Evolutionary conservation across 1,140 invertebrate species (phyloP), one percentile per base, ranked within the genome.

Genomic region (Varroa destructor): DNA sequence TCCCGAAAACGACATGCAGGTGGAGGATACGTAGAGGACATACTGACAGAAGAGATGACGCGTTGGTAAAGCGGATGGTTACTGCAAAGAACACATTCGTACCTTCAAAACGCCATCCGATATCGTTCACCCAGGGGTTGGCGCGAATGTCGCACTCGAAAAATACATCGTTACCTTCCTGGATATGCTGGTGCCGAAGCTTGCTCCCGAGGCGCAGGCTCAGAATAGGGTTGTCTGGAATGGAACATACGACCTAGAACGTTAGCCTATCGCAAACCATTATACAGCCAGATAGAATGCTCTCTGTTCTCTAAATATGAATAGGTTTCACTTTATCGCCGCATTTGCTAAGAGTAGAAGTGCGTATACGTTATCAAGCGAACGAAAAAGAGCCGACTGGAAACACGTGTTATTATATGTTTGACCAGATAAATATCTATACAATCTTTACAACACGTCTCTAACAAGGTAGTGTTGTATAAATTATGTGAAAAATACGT

Each of bases 51-150:
- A 67, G 37, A 37, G 14, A 67, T 12, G 61, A 14, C 14, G 37
- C 12, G 61, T 8, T 51, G 46, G 46, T 51, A 51, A 51, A 51
- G 46, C 8, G 46, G 46, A 51, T 51, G 46, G 46, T 51, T 51
- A 51, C 46, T 8, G 8, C 46, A 51, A 51, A n/a, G 40, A 67
- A 67, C 61, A 8, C 61, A 36, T 3, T 51, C 46, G 46, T 46
- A 67, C 61, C 61, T 40, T 75, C 74, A 25, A 75, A 72, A 14
- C 67, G 72, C 77, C 77, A 77, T 0, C 71, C 58, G 6, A 77
- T 73, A 67, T 77, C 77, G 4, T 70, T 37, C 6, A 77, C 73
- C 8, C 67, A 42, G n/a, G 77, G 77, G 74, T 77, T 77, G 6
- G 77, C 55, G 67, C 74, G 73, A 40, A 76, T 75, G 55, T 12